These are phyloP conservation scores for Nymphalis urticae DNA, from an alignment of 2,888 invertebrate genomes.

Conservation along the genomic window DNA sequence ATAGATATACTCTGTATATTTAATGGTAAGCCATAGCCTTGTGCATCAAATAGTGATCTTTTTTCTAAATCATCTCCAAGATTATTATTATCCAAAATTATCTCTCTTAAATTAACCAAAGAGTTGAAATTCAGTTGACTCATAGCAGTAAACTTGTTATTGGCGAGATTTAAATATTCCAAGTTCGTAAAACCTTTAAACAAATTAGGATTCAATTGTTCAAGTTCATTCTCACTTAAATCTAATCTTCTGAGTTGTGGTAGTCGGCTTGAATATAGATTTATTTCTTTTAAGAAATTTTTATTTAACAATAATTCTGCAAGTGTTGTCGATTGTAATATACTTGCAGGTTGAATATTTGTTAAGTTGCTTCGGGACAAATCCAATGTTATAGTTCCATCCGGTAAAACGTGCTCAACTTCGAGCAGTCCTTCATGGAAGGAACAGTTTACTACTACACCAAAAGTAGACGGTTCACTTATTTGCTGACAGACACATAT, in stretches of 20 bases:
- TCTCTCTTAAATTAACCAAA: constrained; percentile 58
- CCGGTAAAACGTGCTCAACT: constrained; percentile 47
- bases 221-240: constrained; percentile 62
- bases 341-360: constrained; percentile 43
- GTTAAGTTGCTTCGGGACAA: constrained; percentile 61
- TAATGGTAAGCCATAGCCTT: constrained; percentile 58
- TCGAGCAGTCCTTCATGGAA: constrained; percentile 41
- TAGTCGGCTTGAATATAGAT: constrained; percentile 51
- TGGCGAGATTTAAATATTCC: constrained; percentile 62
- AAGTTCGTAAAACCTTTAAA: constrained; percentile 62
- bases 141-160: constrained; percentile 63
- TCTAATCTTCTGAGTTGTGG: constrained; percentile 61
- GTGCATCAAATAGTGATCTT: constrained; percentile 56
- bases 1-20: constrained; percentile 58
- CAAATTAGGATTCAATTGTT: constrained; percentile 56
- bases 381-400: constrained; percentile 53
- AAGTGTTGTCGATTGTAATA: constrained; percentile 55
- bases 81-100: constrained; percentile 67
- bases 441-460: constrained; percentile 59
- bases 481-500: constrained; percentile 25
- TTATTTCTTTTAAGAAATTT: constrained; percentile 56
- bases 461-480: constrained; percentile 47
- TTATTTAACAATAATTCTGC: constrained; percentile 53
- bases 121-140: constrained; percentile 60
- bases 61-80: constrained; percentile 57